Conservation (phyloP, 1,140 invertebrate species). For the Solenopsis invicta region DNA sequence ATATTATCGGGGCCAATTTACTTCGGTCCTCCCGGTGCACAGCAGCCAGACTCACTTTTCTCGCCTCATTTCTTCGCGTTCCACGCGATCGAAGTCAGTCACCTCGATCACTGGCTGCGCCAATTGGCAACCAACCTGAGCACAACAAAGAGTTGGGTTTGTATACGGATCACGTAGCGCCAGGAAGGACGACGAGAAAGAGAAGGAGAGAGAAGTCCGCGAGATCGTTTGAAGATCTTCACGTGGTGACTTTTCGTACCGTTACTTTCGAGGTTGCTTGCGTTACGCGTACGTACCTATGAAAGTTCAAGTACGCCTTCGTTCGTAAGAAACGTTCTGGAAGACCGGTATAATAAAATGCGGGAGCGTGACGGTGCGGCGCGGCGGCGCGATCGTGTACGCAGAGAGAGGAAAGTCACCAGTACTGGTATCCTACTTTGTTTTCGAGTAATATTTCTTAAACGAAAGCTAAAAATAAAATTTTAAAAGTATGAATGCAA, state of each 20-base stretch:
- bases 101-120: constrained; percentile 30
- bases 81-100: constrained; percentile 51
- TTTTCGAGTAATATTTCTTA: too few species aligned
- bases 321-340: constrained; percentile 49
- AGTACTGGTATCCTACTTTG: too few species aligned
- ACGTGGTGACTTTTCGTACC: constrained; percentile 30
- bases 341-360: constrained; percentile 71
- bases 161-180: constrained; percentile 32
- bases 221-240: background rate
- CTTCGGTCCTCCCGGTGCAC: background rate
- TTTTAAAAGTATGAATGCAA: too few species aligned
- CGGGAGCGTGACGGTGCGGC: constrained; percentile 17
- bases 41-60: constrained; percentile 5
- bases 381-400: background rate
- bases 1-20: constrained; percentile 18
- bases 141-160: constrained; percentile 1
- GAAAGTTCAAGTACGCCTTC: constrained; percentile 62
- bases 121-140: constrained; percentile 33
- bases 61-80: constrained; percentile 44
- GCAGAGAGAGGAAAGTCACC: background rate
- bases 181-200: background rate
- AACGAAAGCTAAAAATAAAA: too few species aligned
- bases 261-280: constrained; percentile 42
- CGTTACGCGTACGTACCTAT: constrained; percentile 30
- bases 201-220: background rate